phyloP scores from a whole-genome alignment of 2,797 vertebrate genomes.

The Coranthus polyacanthus region DNA sequence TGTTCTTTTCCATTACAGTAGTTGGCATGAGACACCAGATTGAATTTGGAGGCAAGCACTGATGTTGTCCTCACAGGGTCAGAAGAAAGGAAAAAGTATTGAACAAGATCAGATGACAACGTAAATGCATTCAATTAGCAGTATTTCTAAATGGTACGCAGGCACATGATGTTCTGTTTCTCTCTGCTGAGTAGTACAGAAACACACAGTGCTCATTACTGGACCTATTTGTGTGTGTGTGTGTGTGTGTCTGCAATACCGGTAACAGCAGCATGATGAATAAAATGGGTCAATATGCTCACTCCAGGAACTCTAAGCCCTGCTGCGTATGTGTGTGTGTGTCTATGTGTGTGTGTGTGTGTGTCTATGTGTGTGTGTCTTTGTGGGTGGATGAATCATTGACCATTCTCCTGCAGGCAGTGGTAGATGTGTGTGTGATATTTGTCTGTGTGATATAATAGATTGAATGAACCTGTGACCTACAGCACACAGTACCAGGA shows the following conservation, averaged over 20 bases:
- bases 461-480: slow-evolving; percentile 63
- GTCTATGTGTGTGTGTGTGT: slow-evolving; percentile 12
- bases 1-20: slow-evolving; percentile 47
- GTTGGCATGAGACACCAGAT: slow-evolving; percentile 36
- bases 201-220: slow-evolving; percentile 7
- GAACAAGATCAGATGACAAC: background rate
- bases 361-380: slow-evolving; percentile 31
- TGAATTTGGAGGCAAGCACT: slow-evolving; percentile 43
- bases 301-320: slow-evolving; percentile 51
- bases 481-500: slow-evolving; percentile 36
- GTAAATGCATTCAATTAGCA: background rate
- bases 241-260: slow-evolving; percentile 13
- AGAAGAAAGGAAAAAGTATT: slow-evolving; percentile 5
- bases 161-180: background rate
- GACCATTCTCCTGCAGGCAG: slow-evolving; percentile 57
- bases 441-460: slow-evolving; percentile 61
- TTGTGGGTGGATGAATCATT: slow-evolving; percentile 65
- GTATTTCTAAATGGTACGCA: background rate
- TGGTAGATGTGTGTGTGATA: slow-evolving; percentile 33
- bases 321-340: slow-evolving; percentile 22
- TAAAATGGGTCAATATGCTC: slow-evolving; percentile 67
- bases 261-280: slow-evolving; percentile 32
- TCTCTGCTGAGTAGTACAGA: slow-evolving; percentile 5
- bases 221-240: slow-evolving; percentile 13
- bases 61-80: slow-evolving; percentile 39